These are phyloP conservation scores for Elachura formosa DNA, from an alignment of 2,113 vertebrate genomes.

Conservation along the genomic window DNA sequence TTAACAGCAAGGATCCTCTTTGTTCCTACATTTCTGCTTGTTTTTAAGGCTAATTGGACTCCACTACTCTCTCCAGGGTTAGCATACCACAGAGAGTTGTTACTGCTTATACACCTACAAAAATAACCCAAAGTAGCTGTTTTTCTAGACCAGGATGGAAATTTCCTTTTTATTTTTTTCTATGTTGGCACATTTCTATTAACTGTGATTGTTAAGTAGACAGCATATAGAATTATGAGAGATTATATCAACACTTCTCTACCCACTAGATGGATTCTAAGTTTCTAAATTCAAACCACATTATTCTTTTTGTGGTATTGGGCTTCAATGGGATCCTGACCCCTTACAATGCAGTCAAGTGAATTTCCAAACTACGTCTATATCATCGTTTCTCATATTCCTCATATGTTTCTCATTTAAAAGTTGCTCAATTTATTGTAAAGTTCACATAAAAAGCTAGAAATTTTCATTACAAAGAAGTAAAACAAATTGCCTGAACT, in stretches of 20 bases:
- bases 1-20: not conserved
- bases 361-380: not conserved
- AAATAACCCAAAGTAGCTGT: not conserved
- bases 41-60: not conserved
- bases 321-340: not conserved
- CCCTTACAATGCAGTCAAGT: not conserved
- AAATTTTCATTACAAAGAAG: not conserved
- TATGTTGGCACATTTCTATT: not conserved
- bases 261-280: not conserved
- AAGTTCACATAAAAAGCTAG: fast-evolving
- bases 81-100: not conserved
- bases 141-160: not conserved
- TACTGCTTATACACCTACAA: not conserved
- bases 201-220: not conserved
- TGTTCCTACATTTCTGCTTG: not conserved
- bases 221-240: not conserved
- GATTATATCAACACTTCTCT: not conserved
- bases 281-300: not conserved
- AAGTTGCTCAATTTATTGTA: not conserved
- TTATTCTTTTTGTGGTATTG: not conserved
- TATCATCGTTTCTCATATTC: not conserved
- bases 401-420: not conserved
- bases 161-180: not conserved
- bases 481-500: not conserved
- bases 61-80: not conserved